Evolutionary conservation across 2,888 invertebrate genomes (phyloP).

Genomic region (Nemotelus pantherinus): DNA sequence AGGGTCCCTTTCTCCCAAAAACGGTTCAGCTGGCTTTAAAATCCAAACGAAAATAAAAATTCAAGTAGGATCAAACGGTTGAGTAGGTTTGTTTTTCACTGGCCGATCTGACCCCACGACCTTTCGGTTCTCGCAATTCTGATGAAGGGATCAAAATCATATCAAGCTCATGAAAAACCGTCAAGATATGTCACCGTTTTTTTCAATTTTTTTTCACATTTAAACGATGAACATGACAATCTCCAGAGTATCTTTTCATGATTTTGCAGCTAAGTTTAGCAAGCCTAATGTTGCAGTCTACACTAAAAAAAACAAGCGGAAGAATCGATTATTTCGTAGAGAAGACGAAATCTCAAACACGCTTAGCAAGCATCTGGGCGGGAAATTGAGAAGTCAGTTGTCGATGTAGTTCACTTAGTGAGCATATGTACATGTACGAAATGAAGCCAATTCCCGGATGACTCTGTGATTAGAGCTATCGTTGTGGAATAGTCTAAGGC

Average conservation of each 20-base stretch:
- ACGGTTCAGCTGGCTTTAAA: neutral
- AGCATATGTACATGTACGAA: neutral
- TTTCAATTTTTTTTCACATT: slow-evolving; percentile 1
- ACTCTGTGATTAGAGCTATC: neutral
- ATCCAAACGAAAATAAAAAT: slow-evolving; percentile 21
- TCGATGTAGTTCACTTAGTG: neutral
- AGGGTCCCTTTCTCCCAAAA: slow-evolving; percentile 1
- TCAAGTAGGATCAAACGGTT: slow-evolving; percentile 32
- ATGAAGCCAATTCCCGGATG: slow-evolving; percentile 36
- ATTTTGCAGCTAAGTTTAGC: no score
- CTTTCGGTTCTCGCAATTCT: neutral
- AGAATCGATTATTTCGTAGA: neutral
- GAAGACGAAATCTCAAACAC: neutral
- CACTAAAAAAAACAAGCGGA: no score
- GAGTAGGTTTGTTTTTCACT: neutral
- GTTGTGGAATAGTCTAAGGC: slow-evolving; percentile 8
- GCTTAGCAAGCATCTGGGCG: neutral
- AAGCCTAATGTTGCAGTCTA: no score
- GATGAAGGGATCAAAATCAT: slow-evolving; percentile 17
- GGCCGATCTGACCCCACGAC: neutral
- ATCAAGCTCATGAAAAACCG: neutral
- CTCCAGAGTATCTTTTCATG: no score
- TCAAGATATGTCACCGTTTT: neutral
- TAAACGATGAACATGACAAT: no score
- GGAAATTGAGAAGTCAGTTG: neutral